Evolutionary conservation across 1,140 invertebrate species (phyloP), one percentile per base, ranked within the genome.

Genomic region (Alviniconcha marisindica): DNA sequence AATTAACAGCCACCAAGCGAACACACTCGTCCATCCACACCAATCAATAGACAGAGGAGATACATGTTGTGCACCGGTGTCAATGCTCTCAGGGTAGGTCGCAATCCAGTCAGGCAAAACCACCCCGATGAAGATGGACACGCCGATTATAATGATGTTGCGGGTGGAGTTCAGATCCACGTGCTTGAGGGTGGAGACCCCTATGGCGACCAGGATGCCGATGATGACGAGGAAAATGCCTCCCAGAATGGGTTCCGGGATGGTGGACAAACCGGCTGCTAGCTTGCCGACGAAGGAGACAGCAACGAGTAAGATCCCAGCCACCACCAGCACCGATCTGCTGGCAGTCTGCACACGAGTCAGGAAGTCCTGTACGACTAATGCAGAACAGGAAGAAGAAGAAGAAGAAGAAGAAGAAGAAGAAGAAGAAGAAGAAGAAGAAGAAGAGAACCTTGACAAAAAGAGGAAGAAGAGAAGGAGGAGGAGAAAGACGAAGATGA

Each of bases 221-320:
- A 97, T 97, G 95, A 97, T 96, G 4, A 97, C 95, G 87, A 96
- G 96, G 92, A 97, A 97, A 77, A 97, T 95, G 2, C 97, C 97
- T 0, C 96, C 97, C 1, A 97, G 95, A 31, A 97, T 95, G 0
- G 97, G 97, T 89, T 96, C 96, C 4, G 97, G 97, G 76, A 97
- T 97, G 74, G 97, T 96, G 76, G 97, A 96, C 88, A 97, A 97
- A 7, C 97, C 94, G 0, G 96, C 97, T 24, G 96, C 96, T 24
- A 80, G 18, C 93, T 97, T 97, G 60, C 96, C 96, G 69, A 97
- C 94, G 10, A 97, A 92, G 15, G 88, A 87, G 14, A 89, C 56
- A 2, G 85, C 31, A 1, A 98, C 93, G 96, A 97, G 97, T 14
- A 97, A 92, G 0, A 95, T 85, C 2, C 96, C 96, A 0, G 96